Conservation (phyloP, 2,888 invertebrate species). For the Andrena minutula region DNA sequence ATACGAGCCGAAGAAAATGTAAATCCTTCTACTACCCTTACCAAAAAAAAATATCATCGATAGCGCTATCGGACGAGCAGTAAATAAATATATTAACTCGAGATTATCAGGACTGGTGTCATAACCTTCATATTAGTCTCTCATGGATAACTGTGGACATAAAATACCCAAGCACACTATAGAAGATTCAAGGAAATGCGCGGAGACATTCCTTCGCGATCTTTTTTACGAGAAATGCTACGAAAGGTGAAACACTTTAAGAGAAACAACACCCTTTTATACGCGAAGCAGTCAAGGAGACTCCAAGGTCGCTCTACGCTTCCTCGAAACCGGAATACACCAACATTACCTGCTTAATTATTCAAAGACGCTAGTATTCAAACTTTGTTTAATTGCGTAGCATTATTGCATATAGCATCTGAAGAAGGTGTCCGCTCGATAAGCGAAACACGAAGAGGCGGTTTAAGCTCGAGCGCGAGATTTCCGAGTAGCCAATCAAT, state of each 20-base stretch:
- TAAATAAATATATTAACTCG: slow-evolving; percentile 36
- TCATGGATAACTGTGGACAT: slow-evolving; percentile 4
- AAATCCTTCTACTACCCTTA: slow-evolving; percentile 9
- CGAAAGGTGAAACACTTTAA: too few relatives aligned
- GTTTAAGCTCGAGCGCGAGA: slow-evolving; percentile 30
- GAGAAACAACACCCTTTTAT: too few relatives aligned
- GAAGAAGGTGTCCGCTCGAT: slow-evolving; percentile 18
- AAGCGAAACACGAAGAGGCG: slow-evolving; percentile 32
- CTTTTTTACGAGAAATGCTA: too few relatives aligned
- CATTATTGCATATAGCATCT: background rate
- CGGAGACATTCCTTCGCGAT: too few relatives aligned
- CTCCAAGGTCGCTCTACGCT: background rate
- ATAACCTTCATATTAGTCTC: slow-evolving; percentile 45
- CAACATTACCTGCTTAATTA: background rate
- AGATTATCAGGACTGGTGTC: slow-evolving; percentile 48
- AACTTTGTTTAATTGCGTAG: background rate
- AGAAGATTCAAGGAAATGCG: too few relatives aligned
- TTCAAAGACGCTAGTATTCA: too few relatives aligned
- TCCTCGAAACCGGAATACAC: background rate
- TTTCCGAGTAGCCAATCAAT: slow-evolving; percentile 56
- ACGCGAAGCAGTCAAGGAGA: too few relatives aligned
- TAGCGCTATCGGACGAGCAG: slow-evolving; percentile 29
- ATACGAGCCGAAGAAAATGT: background rate
- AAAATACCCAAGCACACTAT: too few relatives aligned
- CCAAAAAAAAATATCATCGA: slow-evolving; percentile 25